Evolutionary conservation across 2,888 invertebrate genomes (phyloP).

Genomic region (Xanthostigma xanthostigma): DNA sequence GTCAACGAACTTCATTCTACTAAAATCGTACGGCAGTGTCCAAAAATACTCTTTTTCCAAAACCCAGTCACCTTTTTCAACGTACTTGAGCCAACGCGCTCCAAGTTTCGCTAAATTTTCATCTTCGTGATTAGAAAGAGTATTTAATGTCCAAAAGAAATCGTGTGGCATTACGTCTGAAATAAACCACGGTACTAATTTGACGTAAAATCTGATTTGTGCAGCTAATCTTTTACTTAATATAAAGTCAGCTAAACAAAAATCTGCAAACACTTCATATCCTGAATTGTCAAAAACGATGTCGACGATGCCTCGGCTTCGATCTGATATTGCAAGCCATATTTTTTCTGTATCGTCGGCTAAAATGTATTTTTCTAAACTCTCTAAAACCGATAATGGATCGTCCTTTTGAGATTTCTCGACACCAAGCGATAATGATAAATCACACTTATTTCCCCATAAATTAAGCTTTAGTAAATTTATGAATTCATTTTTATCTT

Average conservation of each 20-base stretch:
- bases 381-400: constrained; percentile 37
- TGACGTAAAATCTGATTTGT: constrained; percentile 70
- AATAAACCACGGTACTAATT: constrained; percentile 89
- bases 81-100: constrained; percentile 39
- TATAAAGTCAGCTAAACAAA: constrained; percentile 74
- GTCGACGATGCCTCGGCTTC: constrained; percentile 28
- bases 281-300: constrained; percentile 87
- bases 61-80: constrained; percentile 33
- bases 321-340: constrained; percentile 32
- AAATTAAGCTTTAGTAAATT: constrained; percentile 54
- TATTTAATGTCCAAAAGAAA: constrained; percentile 49
- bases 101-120: constrained; percentile 29
- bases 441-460: constrained; percentile 93
- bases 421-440: constrained; percentile 69
- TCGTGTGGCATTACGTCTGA: constrained; percentile 74
- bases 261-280: constrained; percentile 80
- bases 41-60: constrained; percentile 59
- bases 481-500: constrained; percentile 34
- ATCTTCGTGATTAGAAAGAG: constrained; percentile 24
- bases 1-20: constrained; percentile 56
- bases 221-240: constrained; percentile 39
- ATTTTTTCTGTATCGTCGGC: constrained; percentile 41
- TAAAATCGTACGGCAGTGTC: constrained; percentile 71
- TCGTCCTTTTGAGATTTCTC: constrained; percentile 37
- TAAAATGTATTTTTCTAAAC: constrained; percentile 41